These are phyloP conservation scores for Lacanobia wlatinum DNA, from an alignment of 2,888 invertebrate species.

Conservation along the genomic window DNA sequence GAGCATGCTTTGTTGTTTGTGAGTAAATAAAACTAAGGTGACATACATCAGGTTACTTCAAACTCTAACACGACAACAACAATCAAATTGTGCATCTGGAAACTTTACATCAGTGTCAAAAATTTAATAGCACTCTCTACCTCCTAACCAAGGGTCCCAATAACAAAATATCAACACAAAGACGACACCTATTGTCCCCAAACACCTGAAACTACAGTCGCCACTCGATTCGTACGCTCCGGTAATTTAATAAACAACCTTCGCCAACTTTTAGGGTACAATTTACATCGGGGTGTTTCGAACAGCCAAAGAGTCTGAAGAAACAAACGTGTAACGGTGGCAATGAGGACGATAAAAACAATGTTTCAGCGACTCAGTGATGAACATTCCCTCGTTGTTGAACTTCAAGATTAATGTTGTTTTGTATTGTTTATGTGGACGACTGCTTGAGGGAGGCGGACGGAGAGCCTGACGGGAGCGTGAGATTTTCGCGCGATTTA, in stretches of 20 bases:
- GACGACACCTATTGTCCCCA: background rate
- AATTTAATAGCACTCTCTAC: background rate
- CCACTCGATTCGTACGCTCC: conserved; percentile 65
- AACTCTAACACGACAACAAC: background rate
- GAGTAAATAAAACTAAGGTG: background rate
- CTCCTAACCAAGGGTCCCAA: background rate
- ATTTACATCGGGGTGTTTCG: conserved; percentile 71
- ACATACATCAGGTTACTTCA: too few relatives aligned
- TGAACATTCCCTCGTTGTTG: conserved; percentile 41
- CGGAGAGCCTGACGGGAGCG: background rate
- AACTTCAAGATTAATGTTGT: conserved; percentile 62
- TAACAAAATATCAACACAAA: conserved; percentile 30
- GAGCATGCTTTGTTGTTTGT: background rate
- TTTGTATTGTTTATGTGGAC: conserved; percentile 58
- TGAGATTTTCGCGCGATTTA: conserved; percentile 18
- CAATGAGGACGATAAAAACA: conserved; percentile 62
- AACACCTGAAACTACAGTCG: conserved; percentile 42
- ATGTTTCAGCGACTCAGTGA: conserved; percentile 51
- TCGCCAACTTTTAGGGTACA: conserved; percentile 72
- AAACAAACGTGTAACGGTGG: conserved; percentile 59
- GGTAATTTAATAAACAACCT: conserved; percentile 76
- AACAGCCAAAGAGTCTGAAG: conserved; percentile 63
- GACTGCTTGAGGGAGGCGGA: conserved; percentile 25
- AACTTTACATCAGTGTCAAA: background rate
- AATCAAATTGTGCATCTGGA: background rate